Evolutionary conservation across 1,140 invertebrate species (phyloP), one percentile per base, ranked within the genome.

Genomic region (Leptinotarsa texana): DNA sequence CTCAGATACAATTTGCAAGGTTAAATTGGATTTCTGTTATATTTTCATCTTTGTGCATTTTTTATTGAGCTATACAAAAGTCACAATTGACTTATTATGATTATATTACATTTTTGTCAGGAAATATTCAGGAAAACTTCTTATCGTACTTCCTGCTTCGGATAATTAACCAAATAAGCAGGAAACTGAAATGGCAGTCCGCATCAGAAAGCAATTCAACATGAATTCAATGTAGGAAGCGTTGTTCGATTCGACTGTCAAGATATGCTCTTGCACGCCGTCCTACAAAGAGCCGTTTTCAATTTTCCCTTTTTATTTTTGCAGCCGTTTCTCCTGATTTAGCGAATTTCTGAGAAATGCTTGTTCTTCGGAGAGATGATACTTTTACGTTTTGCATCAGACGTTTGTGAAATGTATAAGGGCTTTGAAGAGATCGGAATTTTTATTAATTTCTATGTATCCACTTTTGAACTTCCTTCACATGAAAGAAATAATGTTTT

Each of bases 391-490:
- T 57, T 57, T 57, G 51, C 51, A 57, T 15, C 15, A 57, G n/a
- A 57, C 51, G 51, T 57, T 57, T 57, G 51, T 57, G 51, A 15
- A 57, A 57, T 57, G n/a, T 57, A 8, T 17, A 13, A 57, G 51
- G 15, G 51, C 51, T 57, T 57, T 57, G 51, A 57, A 57, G 51
- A 57, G 15, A 57, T 57, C 13, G 51, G 51, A 57, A 57, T 57
- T 57, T 57, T 57, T 57, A 57, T 57, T 57, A 57, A 57, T 57
- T 57, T 57, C 51, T 57, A 18, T 57, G n/a, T 57, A 17, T 57
- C 51, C 51, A 17, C 51, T 57, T 6, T 18, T n/a, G 51, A 57
- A 57, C 17, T 15, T 57, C 13, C 51, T 57, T 17, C 17, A 57
- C 51, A 57, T 57, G 51, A 57, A 57, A 57, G 51, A 18, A 57